Evolutionary conservation across 2,113 vertebrate genomes (phyloP), one percentile per base, ranked within the genome.

Genomic region (Myotis yumanensis): DNA sequence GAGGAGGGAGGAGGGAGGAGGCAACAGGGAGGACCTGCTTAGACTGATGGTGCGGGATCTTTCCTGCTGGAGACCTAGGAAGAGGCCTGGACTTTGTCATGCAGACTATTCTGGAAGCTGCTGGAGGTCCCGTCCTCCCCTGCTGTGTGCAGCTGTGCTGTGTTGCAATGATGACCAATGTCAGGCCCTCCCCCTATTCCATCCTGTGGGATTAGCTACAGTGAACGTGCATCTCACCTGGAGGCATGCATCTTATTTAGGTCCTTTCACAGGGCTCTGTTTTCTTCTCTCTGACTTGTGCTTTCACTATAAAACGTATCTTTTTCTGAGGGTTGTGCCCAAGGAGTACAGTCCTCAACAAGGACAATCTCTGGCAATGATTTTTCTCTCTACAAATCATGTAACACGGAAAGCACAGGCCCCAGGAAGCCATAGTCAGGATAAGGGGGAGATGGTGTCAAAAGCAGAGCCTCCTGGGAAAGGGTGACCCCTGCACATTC

Each of bases 311-410:
- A 59, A 85, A 89, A 57, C 40, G 0, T 28, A 62, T 62, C 7
- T 51, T 72, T 18, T 9, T 81, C 68, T 59, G 17, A 95, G 69
- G 10, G 14, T 14, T 86, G 64, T 82, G 32, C 22, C 68, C 22
- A 83, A 83, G 76, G 62, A 84, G 46, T 54, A 66, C 2, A 46
- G 23, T 20, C 66, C n/a, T 72, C 84, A 73, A 25, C 2, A n/a
- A 88, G 32, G 48, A 87, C 85, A 79, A n/a, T 14, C 28, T 77
- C 73, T 94, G 82, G 66, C 88, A 92, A 89, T 43, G 32, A 72
- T 89, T 68, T 89, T 18, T 84, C 1, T 76, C 0, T 76, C 1
- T 93, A 5, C 35, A 92, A 73, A 54, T 72, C 35, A 22, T 4
- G 0, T 23, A 20, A 35, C 18, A 69, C 7, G 51, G 6, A 76